These are phyloP conservation scores for Drosophila tristis DNA, from an alignment of 1,140 invertebrate genomes.

Conservation along the genomic window DNA sequence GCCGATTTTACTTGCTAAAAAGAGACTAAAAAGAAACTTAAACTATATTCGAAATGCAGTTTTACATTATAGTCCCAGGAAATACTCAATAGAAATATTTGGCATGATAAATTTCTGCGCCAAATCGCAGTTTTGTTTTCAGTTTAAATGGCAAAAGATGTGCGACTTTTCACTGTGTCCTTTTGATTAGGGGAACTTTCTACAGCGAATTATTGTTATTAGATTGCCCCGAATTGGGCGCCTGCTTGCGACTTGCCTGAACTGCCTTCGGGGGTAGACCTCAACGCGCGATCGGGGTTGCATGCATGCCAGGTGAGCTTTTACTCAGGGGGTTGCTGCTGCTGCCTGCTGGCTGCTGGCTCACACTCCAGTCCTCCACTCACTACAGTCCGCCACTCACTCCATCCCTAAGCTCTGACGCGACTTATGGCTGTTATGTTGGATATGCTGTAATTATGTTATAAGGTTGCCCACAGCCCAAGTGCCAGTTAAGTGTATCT, in stretches of 20 bases:
- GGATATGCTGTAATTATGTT: slow-evolving; percentile 80
- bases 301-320: slow-evolving; percentile 25
- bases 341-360: not conserved
- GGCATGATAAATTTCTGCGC: no score
- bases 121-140: no score
- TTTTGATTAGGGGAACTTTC: no score
- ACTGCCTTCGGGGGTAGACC: not conserved
- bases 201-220: no score
- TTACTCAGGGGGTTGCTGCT: slow-evolving; percentile 34
- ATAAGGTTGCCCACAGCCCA: slow-evolving; percentile 65
- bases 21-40: no score
- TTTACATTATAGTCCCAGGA: no score
- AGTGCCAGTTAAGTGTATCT: slow-evolving; percentile 65
- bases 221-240: slow-evolving; percentile 17
- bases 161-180: no score
- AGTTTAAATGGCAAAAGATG: no score
- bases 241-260: not conserved
- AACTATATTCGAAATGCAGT: no score
- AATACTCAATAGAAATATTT: no score
- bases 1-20: no score
- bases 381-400: no score
- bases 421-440: slow-evolving; percentile 58
- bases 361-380: not conserved
- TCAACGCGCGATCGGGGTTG: slow-evolving; percentile 16
- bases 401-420: slow-evolving; percentile 9